Base-by-base conservation (phyloP, 2,797 vertebrate species). In the Balearica regulorum region DNA sequence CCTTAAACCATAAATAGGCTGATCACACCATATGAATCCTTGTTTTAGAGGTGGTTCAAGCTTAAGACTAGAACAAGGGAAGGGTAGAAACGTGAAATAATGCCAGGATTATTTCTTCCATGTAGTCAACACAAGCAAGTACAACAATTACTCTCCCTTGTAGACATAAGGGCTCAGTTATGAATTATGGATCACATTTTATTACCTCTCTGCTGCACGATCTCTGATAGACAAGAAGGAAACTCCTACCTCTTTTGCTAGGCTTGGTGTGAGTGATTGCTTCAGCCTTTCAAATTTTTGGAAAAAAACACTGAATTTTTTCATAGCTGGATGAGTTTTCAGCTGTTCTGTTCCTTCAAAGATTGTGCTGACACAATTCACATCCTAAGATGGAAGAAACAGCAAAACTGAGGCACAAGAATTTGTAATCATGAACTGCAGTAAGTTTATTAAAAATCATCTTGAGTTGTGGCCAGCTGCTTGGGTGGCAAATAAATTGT, bases 241-340 rank as follows among this genome's bases (percentile, higher is more conserved):
- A 39, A 55, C 49, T 75, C 83, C 39, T 86, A 65, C 89, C 86
- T 91, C 62, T 71, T 22, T 37, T n/a, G 21, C 22, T 16, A 60
- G 82, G 79, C 57, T 89, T 79, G 94, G 70, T 55, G 37, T 4
- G 16, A 95, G 28, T 2, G 20, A 57, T 43, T 84, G 73, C 93
- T 97, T 98, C 78, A 98, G 83, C 16, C 22, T 81, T 78, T 92
- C 97, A 68, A 98, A 87, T 9, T 78, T 97, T 44, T 64, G 89
- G 91, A 98, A 98, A 39, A 98, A 95, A 20, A 2, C 73, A 39
- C 79, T 9, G 1, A 69, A 92, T 24, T 70, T 70, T 35, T 39
- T 71, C 68, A 77, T 93, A 11, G 44, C 69, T 39, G 96, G 90
- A 26, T 70, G 57, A 15, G 80, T 94, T 93, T 81, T 97, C 89